A percentile compares a stretch with the other conserved stretches of the same genome.
These are phyloP conservation scores for Calameuta filiformis DNA, from an alignment of 2,888 invertebrate species.

Conservation along the genomic window DNA sequence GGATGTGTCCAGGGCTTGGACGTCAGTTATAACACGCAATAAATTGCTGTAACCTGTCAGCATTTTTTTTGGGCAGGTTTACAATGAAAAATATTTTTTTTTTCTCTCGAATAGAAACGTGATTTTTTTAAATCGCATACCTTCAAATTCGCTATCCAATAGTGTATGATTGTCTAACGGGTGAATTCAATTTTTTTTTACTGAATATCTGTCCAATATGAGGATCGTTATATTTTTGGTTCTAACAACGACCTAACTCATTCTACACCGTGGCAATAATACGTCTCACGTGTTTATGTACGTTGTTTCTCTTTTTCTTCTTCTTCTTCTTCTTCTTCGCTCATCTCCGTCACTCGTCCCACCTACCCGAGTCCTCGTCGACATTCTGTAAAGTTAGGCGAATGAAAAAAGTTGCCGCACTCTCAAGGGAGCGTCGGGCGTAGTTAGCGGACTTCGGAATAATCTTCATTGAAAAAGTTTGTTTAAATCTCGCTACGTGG, in stretches of 20 bases:
- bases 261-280: conserved; percentile 12
- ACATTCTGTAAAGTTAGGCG: conserved; percentile 48
- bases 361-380: conserved; percentile 14
- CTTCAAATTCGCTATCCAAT: background rate
- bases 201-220: background rate
- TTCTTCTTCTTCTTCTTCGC: conserved; percentile 23
- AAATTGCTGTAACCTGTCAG: background rate
- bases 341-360: background rate
- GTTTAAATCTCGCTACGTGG: conserved; percentile 23
- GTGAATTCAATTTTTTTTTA: background rate
- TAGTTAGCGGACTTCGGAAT: conserved; percentile 61
- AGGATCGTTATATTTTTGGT: background rate
- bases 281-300: conserved; percentile 20
- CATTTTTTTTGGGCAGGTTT: background rate
- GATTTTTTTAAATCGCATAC: background rate
- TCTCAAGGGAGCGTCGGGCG: conserved; percentile 52
- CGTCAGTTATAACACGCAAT: background rate
- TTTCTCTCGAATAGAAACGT: no score
- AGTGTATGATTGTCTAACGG: background rate
- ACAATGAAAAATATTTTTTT: background rate
- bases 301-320: conserved; percentile 9
- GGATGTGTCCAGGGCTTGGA: background rate
- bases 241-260: background rate
- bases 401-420: conserved; percentile 60
- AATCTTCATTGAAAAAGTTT: conserved; percentile 66